phyloP scores from a whole-genome alignment of 1,140 invertebrate species.

The Zaprionus tsacasi region DNA sequence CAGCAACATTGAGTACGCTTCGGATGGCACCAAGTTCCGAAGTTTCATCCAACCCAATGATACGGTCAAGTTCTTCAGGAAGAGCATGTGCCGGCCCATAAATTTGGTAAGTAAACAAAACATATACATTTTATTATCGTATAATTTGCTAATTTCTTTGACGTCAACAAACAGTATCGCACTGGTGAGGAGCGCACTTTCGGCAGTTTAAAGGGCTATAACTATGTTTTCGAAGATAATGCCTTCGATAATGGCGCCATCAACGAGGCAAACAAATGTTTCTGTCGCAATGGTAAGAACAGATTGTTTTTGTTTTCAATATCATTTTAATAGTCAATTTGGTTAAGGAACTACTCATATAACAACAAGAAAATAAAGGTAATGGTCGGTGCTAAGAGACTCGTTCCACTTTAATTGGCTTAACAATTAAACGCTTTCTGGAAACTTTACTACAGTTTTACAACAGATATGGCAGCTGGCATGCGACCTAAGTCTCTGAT shows the following conservation, averaged over 20 bases:
- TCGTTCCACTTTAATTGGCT: slow-evolving; percentile 25
- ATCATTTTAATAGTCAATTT: background rate
- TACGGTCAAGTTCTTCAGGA: slow-evolving; percentile 90
- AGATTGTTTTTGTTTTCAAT: background rate
- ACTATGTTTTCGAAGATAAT: slow-evolving; percentile 90
- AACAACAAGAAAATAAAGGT: background rate
- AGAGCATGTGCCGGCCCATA: slow-evolving; percentile 91
- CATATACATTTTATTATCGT: background rate
- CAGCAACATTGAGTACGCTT: slow-evolving; percentile 90
- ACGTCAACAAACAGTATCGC: slow-evolving; percentile 86
- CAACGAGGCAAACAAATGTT: slow-evolving; percentile 91
- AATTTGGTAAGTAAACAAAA: slow-evolving; percentile 87
- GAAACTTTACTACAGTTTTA: slow-evolving; percentile 19
- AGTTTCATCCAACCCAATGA: slow-evolving; percentile 89
- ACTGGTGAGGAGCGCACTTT: slow-evolving; percentile 85
- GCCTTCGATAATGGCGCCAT: slow-evolving; percentile 90
- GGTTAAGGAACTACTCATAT: background rate
- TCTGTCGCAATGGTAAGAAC: slow-evolving; percentile 87
- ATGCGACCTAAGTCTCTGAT: slow-evolving; percentile 25
- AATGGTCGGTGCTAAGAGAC: background rate
- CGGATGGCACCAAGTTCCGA: slow-evolving; percentile 93
- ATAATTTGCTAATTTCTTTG: background rate
- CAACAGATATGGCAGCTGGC: slow-evolving; percentile 6
- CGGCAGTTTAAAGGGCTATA: slow-evolving; percentile 87
- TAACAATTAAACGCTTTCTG: slow-evolving; percentile 26